These are phyloP conservation scores for pig (Sus scrofa) DNA, from an alignment of 2,113 vertebrate species.

Conservation along the genomic window T2T-Sscrofa CM000826.6:86772501-86773000, in stretches of 20 bases:
- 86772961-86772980: conserved; percentile 33
- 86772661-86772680: not conserved
- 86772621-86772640: not conserved
- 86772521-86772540: not conserved
- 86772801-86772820: not conserved
- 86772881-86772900: not conserved
- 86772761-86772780: not conserved
- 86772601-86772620: not conserved
- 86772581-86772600: not conserved
- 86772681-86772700: not conserved
- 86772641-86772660: not conserved
- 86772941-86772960: conserved; percentile 25
- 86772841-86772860: not conserved
- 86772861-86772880: not conserved
- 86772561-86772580: not conserved
- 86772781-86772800: not conserved
- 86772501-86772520: not conserved
- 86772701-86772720: not conserved
- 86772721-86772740: not conserved
- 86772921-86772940: not conserved
- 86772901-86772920: not conserved
- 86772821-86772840: not conserved
- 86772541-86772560: not conserved
- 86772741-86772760: not conserved
- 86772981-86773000: conserved; percentile 18